A percentile compares a stretch with the other conserved stretches of the same genome.
Evolutionary conservation across 35 echinoderm and acorn worm species (phyloP).

Genomic region (Antedon bifida): DNA sequence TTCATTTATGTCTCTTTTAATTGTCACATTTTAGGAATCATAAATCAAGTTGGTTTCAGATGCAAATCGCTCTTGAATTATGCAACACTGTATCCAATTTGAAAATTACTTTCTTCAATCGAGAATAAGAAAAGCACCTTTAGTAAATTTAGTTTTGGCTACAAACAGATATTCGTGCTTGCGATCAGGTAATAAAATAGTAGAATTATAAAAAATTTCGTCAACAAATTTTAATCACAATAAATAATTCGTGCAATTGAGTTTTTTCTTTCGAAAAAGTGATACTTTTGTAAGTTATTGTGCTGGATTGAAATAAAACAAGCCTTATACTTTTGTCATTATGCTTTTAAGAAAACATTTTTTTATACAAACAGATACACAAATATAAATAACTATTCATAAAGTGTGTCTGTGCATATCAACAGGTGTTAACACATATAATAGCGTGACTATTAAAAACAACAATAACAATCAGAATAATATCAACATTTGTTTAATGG

Average conservation of each 20-base stretch:
- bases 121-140: no score
- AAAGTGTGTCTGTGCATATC: background rate
- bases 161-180: background rate
- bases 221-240: background rate
- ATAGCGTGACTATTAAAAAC: background rate
- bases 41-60: no score
- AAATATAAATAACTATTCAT: background rate
- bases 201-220: background rate
- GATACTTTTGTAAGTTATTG: background rate
- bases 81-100: no score
- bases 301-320: background rate
- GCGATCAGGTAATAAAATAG: background rate
- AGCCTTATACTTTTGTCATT: no score
- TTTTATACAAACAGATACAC: background rate
- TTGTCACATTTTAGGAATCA: no score
- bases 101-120: no score
- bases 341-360: background rate
- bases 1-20: no score
- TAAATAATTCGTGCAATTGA: background rate
- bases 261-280: background rate
- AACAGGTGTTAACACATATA: background rate
- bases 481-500: background rate
- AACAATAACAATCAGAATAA: background rate
- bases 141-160: background rate
- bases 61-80: no score